Base-by-base conservation (phyloP, 1,140 invertebrate species). In the Drosophila kohkoa region DNA sequence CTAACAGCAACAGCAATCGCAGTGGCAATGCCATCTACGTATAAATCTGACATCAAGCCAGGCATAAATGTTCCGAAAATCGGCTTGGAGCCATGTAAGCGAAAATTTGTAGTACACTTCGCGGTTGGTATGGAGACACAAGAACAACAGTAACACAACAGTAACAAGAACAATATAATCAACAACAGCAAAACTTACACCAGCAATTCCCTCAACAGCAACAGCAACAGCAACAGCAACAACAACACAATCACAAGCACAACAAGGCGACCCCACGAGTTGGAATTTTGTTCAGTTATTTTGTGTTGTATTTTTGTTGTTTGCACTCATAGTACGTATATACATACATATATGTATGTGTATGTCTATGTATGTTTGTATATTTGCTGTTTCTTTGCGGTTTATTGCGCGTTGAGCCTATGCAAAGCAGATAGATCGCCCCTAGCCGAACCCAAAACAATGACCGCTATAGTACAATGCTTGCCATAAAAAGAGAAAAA, bases 371-470 rank as follows among this genome's bases (percentile, higher is more conserved):
- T 25, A 25, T 25, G 20, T 25, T 25, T 25, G 30, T 54, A 8
- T 32, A 6, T 57, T 38, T 25, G 20, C n/a, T 41, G 35, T 15
- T 57, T 57, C 54, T 43, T 68, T 73, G 70, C 64, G 64, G 54
- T 59, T 68, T 73, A 73, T 68, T 73, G 70, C 57, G 70, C 55
- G 70, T 51, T 74, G 57, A 51, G 65, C 71, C 65, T 62, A 74
- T 68, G 71, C 71, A 74, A 74, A 69, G 57, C 71, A 62, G 57
- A 74, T 69, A 57, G 71, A 74, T 74, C 49, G 49, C 57, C 71
- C 65, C 57, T 52, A 55, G 57, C 48, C 60, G 49, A 63, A 49
- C 59, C 41, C 68, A 70, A 64, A 55, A 65, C 51, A 65, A 65
- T 55, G 63, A 65, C 51, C 63, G 51, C 63, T 65, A 41, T 51